Base-by-base conservation (phyloP, 2,113 vertebrate species). In the Onychorhynchus coronatus region DNA sequence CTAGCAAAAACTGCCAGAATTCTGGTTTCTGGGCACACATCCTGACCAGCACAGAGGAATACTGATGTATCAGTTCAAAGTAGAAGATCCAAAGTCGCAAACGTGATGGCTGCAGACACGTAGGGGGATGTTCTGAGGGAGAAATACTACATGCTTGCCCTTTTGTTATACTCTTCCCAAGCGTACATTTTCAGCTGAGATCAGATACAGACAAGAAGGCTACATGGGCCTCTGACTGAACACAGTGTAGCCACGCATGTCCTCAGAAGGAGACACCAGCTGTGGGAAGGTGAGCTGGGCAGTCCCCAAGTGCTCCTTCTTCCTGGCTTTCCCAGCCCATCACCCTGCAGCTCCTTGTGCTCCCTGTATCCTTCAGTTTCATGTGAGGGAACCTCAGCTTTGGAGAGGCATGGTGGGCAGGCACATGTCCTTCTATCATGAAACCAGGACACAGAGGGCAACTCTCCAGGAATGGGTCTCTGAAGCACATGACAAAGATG, bases 161-260 rank as follows among this genome's bases (percentile, higher is more conserved):
- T 31, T 55, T 88, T 61, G 73, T 56, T 12, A 5, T n/a, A 28
- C 44, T 37, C 9, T 76, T 83, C 12, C 12, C 46, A 74, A 49
- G 31, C 13, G 62, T 1, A 35, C 2, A 5, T 18, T 70, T 44
- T n/a, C 17, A 49, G 41, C 19, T 14, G 19, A 20, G 30, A n/a
- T 41, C 30, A 67, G 52, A 80, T 18, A 44, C 7, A 42, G n/a
- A 31, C 0, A 11, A 84, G 41, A 30, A 27, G 20, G 17, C 17
- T 65, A 18, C 9, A 5, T 2, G 12, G 22, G 47, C 14, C n/a
- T 39, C 27, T 47, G 11, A 8, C 8, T 25, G 12, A 65, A 56
- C n/a, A 37, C 0, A 0, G 4, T 22, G 13, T 5, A 2, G 41
- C 11, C n/a, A 66, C 22, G 21, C 18, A 10, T 2, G 1, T 41